Conservation (phyloP, 1,140 invertebrate genomes). For the Aphaenogaster rudis region DNA sequence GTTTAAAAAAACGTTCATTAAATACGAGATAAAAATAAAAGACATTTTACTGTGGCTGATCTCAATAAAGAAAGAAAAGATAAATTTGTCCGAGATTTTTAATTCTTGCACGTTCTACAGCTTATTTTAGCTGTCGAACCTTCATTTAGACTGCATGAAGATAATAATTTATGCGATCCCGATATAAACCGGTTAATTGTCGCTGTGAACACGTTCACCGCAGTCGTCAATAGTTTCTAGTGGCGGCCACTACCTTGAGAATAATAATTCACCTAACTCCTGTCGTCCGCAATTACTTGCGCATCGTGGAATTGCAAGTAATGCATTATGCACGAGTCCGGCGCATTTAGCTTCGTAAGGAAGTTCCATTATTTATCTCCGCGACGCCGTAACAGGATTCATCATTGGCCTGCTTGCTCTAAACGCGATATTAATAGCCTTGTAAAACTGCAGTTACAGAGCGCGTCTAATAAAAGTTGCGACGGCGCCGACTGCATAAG, state of each 20-base stretch:
- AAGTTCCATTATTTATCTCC: slow-evolving; percentile 74
- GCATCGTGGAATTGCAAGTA: slow-evolving; percentile 71
- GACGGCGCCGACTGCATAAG: slow-evolving; percentile 33
- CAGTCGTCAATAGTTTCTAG: slow-evolving; percentile 59
- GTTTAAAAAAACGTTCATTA: neutral
- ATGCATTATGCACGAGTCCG: slow-evolving; percentile 70
- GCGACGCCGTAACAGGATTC: slow-evolving; percentile 46
- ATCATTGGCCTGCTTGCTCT: slow-evolving; percentile 23
- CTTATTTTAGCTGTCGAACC: neutral
- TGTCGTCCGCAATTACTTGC: slow-evolving; percentile 61
- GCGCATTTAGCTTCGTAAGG: slow-evolving; percentile 48
- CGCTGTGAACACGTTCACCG: slow-evolving; percentile 15
- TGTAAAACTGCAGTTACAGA: slow-evolving; percentile 52
- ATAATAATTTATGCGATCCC: neutral
- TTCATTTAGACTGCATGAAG: neutral
- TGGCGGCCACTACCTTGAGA: slow-evolving; percentile 16
- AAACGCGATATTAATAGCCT: slow-evolving; percentile 66
- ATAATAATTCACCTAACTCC: slow-evolving; percentile 64
- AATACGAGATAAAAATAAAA: neutral
- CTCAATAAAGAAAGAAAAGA: neutral
- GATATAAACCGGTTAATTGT: slow-evolving; percentile 53
- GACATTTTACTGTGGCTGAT: neutral
- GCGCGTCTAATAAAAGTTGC: slow-evolving; percentile 45
- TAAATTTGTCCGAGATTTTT: neutral
- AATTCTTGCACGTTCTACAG: neutral